Evolutionary conservation across 2,797 vertebrate species (phyloP).

Genomic region (Pangasius mekongensis): DNA sequence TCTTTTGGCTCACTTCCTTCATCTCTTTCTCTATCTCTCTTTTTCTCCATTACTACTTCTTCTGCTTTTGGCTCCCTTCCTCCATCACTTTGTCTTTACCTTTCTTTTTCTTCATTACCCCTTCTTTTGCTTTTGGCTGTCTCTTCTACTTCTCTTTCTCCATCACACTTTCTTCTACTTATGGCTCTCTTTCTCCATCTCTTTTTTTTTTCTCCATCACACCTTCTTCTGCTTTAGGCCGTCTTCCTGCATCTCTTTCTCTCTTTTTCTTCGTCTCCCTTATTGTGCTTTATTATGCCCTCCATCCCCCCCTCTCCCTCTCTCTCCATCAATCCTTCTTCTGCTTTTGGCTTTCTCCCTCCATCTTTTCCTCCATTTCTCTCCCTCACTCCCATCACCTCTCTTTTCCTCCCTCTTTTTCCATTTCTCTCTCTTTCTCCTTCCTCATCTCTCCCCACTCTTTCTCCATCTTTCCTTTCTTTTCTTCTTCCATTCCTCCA

Average conservation of each 20-base stretch:
- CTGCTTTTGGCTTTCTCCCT: not conserved
- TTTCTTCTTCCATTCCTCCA: not conserved
- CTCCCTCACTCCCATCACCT: constrained; percentile 22
- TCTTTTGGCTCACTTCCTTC: not conserved
- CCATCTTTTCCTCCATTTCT: constrained; percentile 19
- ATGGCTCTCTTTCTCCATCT: not conserved
- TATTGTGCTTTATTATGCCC: not conserved
- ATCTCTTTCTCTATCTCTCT: not conserved
- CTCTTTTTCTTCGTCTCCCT: not conserved
- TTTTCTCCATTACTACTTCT: not conserved
- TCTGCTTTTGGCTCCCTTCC: not conserved
- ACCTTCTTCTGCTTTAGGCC: not conserved
- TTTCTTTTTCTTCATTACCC: not conserved
- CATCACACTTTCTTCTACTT: not conserved
- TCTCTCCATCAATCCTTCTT: not conserved
- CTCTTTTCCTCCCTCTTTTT: constrained; percentile 38
- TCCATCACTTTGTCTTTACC: not conserved
- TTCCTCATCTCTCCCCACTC: constrained; percentile 18
- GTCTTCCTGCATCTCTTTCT: not conserved
- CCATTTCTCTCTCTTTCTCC: not conserved
- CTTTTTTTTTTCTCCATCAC: not conserved
- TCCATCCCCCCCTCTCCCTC: not conserved
- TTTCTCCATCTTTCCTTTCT: constrained; percentile 13
- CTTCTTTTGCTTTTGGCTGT: not conserved
- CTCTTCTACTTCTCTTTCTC: too few relatives aligned